Conservation (phyloP, 2,888 invertebrate genomes). For the Parnassius mnemosyne region DNA sequence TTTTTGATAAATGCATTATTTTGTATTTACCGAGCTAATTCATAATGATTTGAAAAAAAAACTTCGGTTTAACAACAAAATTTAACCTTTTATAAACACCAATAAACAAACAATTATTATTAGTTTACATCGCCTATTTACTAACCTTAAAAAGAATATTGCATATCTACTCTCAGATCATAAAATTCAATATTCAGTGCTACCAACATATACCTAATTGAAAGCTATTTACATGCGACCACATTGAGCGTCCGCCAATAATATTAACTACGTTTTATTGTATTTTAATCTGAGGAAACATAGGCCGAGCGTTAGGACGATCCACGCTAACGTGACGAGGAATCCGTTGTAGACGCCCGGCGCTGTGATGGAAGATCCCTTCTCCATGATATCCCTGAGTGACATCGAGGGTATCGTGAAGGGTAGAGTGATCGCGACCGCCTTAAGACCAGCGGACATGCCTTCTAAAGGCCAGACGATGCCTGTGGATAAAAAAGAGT, state of each 20-base stretch:
- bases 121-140: background rate
- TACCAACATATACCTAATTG: background rate
- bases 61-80: too few relatives aligned
- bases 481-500: constrained; percentile 53
- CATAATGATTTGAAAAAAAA: too few relatives aligned
- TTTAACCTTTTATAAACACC: too few relatives aligned
- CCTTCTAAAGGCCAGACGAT: constrained; percentile 86
- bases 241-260: constrained; percentile 27
- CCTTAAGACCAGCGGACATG: constrained; percentile 82
- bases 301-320: constrained; percentile 75
- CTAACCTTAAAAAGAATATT: constrained; percentile 9
- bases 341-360: constrained; percentile 88
- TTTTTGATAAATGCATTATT: too few relatives aligned
- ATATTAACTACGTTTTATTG: constrained; percentile 49
- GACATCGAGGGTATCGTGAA: constrained; percentile 90
- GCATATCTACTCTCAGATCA: background rate
- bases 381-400: constrained; percentile 86
- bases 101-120: too few relatives aligned
- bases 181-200: background rate
- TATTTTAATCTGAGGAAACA: constrained; percentile 75
- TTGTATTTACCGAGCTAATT: too few relatives aligned
- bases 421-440: constrained; percentile 85
- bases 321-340: constrained; percentile 84
- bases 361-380: constrained; percentile 85
- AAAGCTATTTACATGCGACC: constrained; percentile 49